Percentiles rank a stretch among this genome's conserved stretches.
phyloP scores from a whole-genome alignment of 2,113 vertebrate genomes.

The Sus scrofa region DNA sequence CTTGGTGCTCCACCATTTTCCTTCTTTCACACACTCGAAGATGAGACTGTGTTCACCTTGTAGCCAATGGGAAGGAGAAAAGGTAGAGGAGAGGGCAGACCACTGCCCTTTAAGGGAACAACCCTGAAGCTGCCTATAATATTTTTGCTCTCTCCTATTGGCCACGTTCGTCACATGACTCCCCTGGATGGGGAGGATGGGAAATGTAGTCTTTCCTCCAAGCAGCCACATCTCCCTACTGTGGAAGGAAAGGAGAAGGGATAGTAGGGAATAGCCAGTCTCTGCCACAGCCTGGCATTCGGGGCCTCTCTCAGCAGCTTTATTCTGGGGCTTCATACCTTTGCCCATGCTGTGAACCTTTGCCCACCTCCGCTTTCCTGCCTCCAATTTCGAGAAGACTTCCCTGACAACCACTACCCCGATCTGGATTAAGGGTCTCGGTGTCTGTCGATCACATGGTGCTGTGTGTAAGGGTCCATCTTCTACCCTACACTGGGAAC shows the following conservation, averaged over 20 bases:
- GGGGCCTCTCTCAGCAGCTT: not conserved
- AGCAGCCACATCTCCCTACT: not conserved
- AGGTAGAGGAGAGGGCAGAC: not conserved
- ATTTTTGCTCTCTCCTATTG: not conserved
- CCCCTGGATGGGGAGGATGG: not conserved
- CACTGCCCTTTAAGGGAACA: not conserved
- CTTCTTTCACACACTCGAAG: not conserved
- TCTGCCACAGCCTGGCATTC: not conserved
- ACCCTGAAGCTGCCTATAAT: not conserved
- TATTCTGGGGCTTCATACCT: not conserved
- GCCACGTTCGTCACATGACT: not conserved
- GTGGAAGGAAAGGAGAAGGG: not conserved
- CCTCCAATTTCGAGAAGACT: not conserved
- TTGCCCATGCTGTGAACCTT: not conserved
- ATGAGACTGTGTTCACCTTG: not conserved
- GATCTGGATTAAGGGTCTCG: not conserved
- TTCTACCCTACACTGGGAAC: not conserved
- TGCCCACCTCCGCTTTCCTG: not conserved
- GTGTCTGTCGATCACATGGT: not conserved
- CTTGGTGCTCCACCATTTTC: not conserved
- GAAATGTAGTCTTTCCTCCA: constrained; percentile 30
- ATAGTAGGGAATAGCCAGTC: not conserved
- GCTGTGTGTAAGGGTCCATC: not conserved
- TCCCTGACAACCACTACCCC: not conserved
- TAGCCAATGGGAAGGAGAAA: not conserved